Evolutionary conservation across 2,888 invertebrate species (phyloP).

Genomic region (Autographa pulchrina): DNA sequence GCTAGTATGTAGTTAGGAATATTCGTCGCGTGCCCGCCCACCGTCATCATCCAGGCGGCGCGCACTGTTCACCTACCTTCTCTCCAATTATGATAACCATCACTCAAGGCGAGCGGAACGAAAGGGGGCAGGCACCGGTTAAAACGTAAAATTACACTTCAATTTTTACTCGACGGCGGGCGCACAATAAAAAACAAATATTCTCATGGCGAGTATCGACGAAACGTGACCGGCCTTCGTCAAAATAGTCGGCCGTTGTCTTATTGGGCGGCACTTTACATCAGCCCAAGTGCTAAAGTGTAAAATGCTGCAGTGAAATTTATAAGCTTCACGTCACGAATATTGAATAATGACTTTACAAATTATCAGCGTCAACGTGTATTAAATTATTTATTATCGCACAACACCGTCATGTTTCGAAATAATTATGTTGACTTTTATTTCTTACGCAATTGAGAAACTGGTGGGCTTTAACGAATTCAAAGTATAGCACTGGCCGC

Average conservation of each 20-base stretch:
- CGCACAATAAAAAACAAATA: constrained; percentile 89
- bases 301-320: constrained; percentile 87
- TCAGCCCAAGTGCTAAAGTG: constrained; percentile 88
- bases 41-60: constrained; percentile 77
- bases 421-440: constrained; percentile 60
- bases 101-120: constrained; percentile 89
- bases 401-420: constrained; percentile 61
- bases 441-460: constrained; percentile 46
- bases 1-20: constrained; percentile 63
- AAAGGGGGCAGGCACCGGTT: constrained; percentile 88
- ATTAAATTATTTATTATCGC: constrained; percentile 71
- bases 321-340: constrained; percentile 86
- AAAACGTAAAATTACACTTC: constrained; percentile 89
- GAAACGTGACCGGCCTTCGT: constrained; percentile 89
- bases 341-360: constrained; percentile 86
- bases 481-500: constrained; percentile 33
- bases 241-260: constrained; percentile 88
- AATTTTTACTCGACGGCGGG: constrained; percentile 87
- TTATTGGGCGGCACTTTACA: constrained; percentile 86
- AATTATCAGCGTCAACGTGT: constrained; percentile 78
- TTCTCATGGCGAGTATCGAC: constrained; percentile 89
- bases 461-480: constrained; percentile 44
- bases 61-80: constrained; percentile 84
- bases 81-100: constrained; percentile 89
- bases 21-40: constrained; percentile 81